Conservation (phyloP, 1,140 invertebrate species). For the Probaryconus sp. region DNA sequence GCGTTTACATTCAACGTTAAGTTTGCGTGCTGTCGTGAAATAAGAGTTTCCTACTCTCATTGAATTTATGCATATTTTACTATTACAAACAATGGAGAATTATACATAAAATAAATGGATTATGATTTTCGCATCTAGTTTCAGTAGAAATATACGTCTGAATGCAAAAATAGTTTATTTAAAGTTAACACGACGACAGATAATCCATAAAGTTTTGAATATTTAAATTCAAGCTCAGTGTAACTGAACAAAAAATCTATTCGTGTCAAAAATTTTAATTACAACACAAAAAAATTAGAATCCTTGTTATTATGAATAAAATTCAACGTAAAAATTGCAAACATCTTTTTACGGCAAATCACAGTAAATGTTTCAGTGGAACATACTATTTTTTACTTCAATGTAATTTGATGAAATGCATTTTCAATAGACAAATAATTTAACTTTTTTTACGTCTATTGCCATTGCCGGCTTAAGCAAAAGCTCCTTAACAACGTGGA, state of each 20-base stretch:
- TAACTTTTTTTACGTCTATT: too few species aligned
- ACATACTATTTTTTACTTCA: too few species aligned
- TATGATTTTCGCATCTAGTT: background rate
- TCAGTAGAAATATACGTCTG: background rate
- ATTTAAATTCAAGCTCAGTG: slow-evolving; percentile 2
- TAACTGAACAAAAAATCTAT: background rate
- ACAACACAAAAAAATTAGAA: too few species aligned
- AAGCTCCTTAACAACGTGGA: too few species aligned
- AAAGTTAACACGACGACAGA: background rate
- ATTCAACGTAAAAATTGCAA: too few species aligned
- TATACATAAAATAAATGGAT: background rate
- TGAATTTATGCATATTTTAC: slow-evolving; percentile 14
- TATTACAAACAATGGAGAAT: background rate
- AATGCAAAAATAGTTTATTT: background rate
- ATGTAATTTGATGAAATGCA: too few species aligned
- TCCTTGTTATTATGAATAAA: too few species aligned
- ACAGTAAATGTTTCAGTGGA: too few species aligned
- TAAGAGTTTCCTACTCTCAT: slow-evolving; percentile 20
- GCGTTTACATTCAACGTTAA: slow-evolving; percentile 25
- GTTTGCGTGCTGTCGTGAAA: slow-evolving; percentile 12
- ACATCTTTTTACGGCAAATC: too few species aligned
- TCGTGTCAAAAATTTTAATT: too few species aligned
- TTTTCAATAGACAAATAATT: too few species aligned
- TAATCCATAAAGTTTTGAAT: background rate
- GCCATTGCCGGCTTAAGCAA: too few species aligned